A percentile compares a stretch with the other conserved stretches of the same genome.
These are phyloP conservation scores for Tetramorium bicarinatum DNA, from an alignment of 2,888 invertebrate species.

Conservation along the genomic window DNA sequence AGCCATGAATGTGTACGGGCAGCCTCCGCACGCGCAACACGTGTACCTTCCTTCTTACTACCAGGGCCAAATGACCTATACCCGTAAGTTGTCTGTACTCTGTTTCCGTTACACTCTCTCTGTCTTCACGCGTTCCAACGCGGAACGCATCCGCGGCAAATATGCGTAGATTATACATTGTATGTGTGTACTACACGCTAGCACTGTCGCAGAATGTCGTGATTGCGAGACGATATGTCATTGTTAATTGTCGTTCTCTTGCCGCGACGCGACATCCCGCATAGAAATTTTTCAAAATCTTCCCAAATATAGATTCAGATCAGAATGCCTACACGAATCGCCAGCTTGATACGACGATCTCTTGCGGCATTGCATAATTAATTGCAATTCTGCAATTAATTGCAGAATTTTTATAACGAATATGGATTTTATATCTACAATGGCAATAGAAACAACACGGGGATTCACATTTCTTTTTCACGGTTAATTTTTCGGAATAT, in stretches of 20 bases:
- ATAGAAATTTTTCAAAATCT: conserved; percentile 14
- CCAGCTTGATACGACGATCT: background rate
- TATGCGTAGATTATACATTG: conserved; percentile 54
- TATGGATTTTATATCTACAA: background rate
- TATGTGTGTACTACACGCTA: conserved; percentile 2
- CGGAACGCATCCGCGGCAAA: conserved; percentile 60
- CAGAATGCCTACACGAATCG: background rate
- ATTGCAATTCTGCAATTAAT: too few species aligned
- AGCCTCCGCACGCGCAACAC: conserved; percentile 92
- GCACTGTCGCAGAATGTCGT: conserved; percentile 30
- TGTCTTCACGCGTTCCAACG: conserved; percentile 68
- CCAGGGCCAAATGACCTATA: conserved; percentile 92
- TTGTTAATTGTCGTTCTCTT: conserved; percentile 18
- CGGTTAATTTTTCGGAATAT: background rate
- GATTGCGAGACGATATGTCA: background rate
- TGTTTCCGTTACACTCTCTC: conserved; percentile 71
- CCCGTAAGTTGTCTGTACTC: conserved; percentile 90
- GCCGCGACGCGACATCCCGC: background rate
- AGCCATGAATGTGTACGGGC: conserved; percentile 90
- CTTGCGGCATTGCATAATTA: background rate
- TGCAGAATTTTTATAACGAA: background rate
- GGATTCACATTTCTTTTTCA: background rate
- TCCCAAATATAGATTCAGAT: background rate
- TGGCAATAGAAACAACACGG: background rate
- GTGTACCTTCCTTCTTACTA: conserved; percentile 94